Conservation (phyloP, 2,797 vertebrate genomes). For the Mus caroli region DNA sequence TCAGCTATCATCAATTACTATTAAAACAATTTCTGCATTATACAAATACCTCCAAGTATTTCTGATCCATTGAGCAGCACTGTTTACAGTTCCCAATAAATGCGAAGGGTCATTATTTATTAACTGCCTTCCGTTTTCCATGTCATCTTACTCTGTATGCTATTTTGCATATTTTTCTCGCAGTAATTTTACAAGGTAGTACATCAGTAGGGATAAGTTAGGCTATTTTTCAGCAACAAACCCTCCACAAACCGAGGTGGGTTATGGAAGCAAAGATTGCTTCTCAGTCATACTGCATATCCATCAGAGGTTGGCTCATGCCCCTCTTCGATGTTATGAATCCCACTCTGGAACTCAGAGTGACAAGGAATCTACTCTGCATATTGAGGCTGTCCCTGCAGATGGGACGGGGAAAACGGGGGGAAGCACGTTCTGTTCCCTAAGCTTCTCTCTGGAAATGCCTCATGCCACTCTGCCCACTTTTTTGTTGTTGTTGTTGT, state of each 20-base stretch:
- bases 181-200: slow-evolving; percentile 30
- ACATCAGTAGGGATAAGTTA: slow-evolving; percentile 34
- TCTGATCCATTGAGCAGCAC: not conserved
- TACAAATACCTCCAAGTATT: slow-evolving; percentile 2
- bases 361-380: not conserved
- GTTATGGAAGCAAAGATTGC: not conserved
- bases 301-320: not conserved
- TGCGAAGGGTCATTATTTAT: slow-evolving; percentile 58
- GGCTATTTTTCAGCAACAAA: not conserved
- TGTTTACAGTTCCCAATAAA: not conserved
- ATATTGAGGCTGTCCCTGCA: not conserved
- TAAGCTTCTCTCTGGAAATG: not conserved
- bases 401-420: not conserved
- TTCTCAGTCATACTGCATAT: not conserved
- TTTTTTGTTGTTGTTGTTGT: not conserved
- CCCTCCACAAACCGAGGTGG: not conserved
- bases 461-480: not conserved
- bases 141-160: slow-evolving; percentile 13
- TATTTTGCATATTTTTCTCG: slow-evolving; percentile 8
- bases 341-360: not conserved
- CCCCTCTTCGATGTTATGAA: not conserved
- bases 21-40: slow-evolving; percentile 30
- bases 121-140: slow-evolving; percentile 40
- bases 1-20: slow-evolving; percentile 45
- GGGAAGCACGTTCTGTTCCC: not conserved